Percentiles rank a stretch among this genome's conserved stretches.
Evolutionary conservation across 2,888 invertebrate species (phyloP).

Genomic region (Drosophila conformis): DNA sequence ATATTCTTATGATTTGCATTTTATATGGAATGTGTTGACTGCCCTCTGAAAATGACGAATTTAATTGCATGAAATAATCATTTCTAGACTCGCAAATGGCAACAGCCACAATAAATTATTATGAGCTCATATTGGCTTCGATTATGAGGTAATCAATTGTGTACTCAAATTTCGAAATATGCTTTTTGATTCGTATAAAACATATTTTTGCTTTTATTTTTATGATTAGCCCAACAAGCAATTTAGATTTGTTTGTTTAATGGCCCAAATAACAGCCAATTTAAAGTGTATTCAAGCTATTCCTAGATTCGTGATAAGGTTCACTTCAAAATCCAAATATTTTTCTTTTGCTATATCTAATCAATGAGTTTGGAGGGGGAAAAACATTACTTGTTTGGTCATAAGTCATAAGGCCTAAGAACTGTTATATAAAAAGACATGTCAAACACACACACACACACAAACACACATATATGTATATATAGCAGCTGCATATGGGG

Average conservation of each 20-base stretch:
- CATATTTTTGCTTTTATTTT: not conserved
- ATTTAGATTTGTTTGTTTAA: not conserved
- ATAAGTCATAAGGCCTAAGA: slow-evolving; percentile 25
- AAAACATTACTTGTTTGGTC: not conserved
- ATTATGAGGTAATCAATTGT: slow-evolving; percentile 6
- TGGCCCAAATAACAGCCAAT: slow-evolving; percentile 7
- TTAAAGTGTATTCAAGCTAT: slow-evolving; percentile 2
- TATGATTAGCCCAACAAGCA: not conserved
- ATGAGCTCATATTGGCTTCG: slow-evolving; percentile 5
- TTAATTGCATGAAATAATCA: not conserved
- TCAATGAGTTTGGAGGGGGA: slow-evolving; percentile 18
- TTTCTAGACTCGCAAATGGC: not conserved
- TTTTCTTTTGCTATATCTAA: slow-evolving; percentile 42
- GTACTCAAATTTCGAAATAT: not conserved
- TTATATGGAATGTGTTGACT: not conserved
- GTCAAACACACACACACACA: slow-evolving; percentile 15
- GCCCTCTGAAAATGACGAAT: not conserved
- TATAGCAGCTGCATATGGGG: slow-evolving; percentile 7
- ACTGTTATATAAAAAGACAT: slow-evolving; percentile 34
- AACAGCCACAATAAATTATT: not conserved
- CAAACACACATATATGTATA: not conserved
- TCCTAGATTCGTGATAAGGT: slow-evolving; percentile 6
- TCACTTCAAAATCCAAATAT: slow-evolving; percentile 22
- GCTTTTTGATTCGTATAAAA: too few relatives aligned
- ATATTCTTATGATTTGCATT: not conserved